Conservation (phyloP, 2,888 invertebrate genomes). For the Melangyna quadrimaculata region DNA sequence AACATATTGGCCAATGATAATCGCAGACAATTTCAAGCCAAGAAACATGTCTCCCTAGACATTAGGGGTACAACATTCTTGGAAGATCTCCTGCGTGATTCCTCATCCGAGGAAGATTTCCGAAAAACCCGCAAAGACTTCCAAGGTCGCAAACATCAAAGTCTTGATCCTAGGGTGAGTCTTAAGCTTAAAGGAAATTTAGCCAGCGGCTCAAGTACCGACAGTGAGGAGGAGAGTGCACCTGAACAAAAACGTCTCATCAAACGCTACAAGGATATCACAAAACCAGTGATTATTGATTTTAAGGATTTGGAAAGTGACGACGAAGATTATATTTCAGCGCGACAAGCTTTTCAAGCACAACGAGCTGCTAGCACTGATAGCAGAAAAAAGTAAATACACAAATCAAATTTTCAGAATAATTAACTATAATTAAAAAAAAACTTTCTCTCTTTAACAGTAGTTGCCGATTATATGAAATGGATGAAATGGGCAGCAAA, state of each 20-base stretch:
- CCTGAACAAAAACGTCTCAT: slow-evolving; percentile 80
- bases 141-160: slow-evolving; percentile 81
- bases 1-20: slow-evolving; percentile 79
- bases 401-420: background rate
- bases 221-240: slow-evolving; percentile 80
- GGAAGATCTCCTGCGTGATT: slow-evolving; percentile 80
- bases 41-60: slow-evolving; percentile 81
- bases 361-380: slow-evolving; percentile 85
- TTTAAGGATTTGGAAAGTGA: slow-evolving; percentile 80
- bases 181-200: slow-evolving; percentile 80
- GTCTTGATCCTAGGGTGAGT: slow-evolving; percentile 80
- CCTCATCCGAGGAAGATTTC: slow-evolving; percentile 81
- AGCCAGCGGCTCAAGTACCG: slow-evolving; percentile 77
- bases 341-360: slow-evolving; percentile 84
- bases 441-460: background rate
- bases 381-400: slow-evolving; percentile 83
- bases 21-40: slow-evolving; percentile 80
- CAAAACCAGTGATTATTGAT: slow-evolving; percentile 81
- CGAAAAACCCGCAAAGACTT: slow-evolving; percentile 80
- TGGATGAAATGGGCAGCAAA: slow-evolving; percentile 84
- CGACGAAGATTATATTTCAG: slow-evolving; percentile 82
- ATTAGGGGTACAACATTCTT: slow-evolving; percentile 80
- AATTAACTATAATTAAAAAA: background rate
- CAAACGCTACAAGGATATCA: slow-evolving; percentile 80
- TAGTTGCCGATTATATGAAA: slow-evolving; percentile 82